Conservation (phyloP, 2,797 vertebrate genomes). For the Phaenicophaeus curvirostris region DNA sequence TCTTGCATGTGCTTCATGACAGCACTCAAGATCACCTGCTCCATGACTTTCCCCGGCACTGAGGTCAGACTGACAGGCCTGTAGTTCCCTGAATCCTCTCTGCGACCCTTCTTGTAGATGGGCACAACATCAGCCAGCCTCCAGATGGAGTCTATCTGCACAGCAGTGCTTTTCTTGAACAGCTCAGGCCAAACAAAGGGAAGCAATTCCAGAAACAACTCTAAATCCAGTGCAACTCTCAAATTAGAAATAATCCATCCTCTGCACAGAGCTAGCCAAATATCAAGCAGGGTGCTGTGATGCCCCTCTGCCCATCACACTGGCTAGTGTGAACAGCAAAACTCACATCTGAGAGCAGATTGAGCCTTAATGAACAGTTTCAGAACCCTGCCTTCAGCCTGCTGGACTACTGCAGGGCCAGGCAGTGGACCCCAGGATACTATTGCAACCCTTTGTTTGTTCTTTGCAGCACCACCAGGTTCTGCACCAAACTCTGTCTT, state of each 20-base stretch:
- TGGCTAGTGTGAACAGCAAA: neutral
- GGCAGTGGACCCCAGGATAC: neutral
- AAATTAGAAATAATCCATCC: neutral
- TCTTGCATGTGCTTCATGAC: too few relatives aligned
- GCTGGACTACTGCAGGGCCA: neutral
- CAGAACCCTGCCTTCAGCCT: neutral
- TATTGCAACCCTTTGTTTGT: neutral
- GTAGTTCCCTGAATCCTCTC: too few relatives aligned
- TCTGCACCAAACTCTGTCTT: neutral
- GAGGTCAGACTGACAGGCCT: too few relatives aligned
- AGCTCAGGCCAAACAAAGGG: neutral
- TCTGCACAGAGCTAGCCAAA: neutral
- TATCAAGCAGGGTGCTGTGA: neutral
- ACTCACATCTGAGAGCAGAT: neutral
- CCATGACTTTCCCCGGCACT: too few relatives aligned
- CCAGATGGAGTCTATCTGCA: neutral
- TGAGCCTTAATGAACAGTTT: neutral
- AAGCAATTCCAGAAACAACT: neutral
- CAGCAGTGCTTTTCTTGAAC: neutral
- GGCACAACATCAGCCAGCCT: too few relatives aligned
- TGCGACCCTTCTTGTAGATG: too few relatives aligned
- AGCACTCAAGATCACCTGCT: too few relatives aligned
- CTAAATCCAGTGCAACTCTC: neutral
- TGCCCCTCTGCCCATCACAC: neutral
- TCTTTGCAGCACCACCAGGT: neutral